Evolutionary conservation across 2,888 invertebrate genomes (phyloP).

Genomic region (Poecilus cupreus): DNA sequence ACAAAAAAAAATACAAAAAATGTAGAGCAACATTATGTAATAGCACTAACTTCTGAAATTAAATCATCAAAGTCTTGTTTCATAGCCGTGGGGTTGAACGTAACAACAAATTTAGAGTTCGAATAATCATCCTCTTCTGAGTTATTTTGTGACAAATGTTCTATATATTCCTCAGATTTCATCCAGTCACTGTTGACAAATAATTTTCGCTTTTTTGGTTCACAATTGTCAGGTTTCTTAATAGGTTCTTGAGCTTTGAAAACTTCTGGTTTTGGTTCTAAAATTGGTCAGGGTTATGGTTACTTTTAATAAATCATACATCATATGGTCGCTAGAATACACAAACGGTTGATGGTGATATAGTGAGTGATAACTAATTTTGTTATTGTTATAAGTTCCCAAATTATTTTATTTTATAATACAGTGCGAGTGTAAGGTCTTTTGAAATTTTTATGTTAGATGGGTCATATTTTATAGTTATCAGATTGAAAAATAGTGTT

Average conservation of each 20-base stretch:
- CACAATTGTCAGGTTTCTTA: not conserved
- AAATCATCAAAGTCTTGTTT: not conserved
- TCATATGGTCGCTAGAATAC: too few relatives aligned
- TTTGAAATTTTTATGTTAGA: too few relatives aligned
- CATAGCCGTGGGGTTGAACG: not conserved
- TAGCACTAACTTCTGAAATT: constrained; percentile 28
- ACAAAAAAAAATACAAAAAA: constrained; percentile 7
- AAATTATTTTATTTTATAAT: too few relatives aligned
- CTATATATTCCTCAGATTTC: not conserved
- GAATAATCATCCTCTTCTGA: not conserved
- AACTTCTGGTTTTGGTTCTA: not conserved
- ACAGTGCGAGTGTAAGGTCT: too few relatives aligned
- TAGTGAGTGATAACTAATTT: too few relatives aligned
- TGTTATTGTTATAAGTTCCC: too few relatives aligned
- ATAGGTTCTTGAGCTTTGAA: not conserved
- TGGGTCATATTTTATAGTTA: too few relatives aligned
- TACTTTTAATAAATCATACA: too few relatives aligned
- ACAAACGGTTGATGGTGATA: too few relatives aligned
- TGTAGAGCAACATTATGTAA: not conserved
- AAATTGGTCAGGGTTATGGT: too few relatives aligned
- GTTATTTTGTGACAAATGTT: not conserved
- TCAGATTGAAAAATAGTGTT: too few relatives aligned
- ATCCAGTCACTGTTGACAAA: not conserved
- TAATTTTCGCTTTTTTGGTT: constrained; percentile 26
- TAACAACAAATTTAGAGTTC: not conserved